Conservation (phyloP, 2,113 vertebrate species). For the Silurus glanis region DNA sequence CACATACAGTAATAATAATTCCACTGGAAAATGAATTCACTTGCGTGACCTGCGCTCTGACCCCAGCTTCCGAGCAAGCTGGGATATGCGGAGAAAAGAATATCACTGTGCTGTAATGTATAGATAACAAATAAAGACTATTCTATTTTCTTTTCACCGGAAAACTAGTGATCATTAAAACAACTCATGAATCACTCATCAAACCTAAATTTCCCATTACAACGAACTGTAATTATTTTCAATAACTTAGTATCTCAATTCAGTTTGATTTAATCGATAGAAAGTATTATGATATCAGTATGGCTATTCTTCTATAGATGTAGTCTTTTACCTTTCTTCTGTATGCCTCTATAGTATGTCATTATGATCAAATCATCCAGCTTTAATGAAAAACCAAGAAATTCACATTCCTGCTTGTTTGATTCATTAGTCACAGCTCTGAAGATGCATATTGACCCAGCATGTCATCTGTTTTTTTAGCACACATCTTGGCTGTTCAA, state of each 20-base stretch:
- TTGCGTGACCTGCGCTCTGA: not conserved
- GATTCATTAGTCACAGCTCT: not conserved
- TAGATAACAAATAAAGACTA: no score
- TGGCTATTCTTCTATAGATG: not conserved
- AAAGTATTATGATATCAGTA: not conserved
- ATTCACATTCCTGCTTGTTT: not conserved
- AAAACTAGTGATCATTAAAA: not conserved
- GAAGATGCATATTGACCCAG: not conserved
- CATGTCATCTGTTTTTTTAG: not conserved
- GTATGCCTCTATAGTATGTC: not conserved
- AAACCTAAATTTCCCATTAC: not conserved
- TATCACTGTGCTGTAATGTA: no score
- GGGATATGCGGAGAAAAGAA: no score
- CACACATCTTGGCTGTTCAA: slow-evolving; percentile 43
- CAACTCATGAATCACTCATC: not conserved
- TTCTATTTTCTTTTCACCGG: no score
- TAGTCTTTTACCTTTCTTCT: not conserved
- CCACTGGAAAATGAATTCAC: not conserved
- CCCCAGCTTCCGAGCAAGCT: no score
- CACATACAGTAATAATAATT: not conserved
- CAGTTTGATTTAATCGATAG: not conserved
- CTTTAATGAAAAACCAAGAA: not conserved
- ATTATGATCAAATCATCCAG: not conserved
- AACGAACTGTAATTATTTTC: not conserved
- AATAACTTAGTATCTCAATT: no score